Evolutionary conservation across 2,113 vertebrate species (phyloP).

Genomic region (Pristiophorus japonicus): DNA sequence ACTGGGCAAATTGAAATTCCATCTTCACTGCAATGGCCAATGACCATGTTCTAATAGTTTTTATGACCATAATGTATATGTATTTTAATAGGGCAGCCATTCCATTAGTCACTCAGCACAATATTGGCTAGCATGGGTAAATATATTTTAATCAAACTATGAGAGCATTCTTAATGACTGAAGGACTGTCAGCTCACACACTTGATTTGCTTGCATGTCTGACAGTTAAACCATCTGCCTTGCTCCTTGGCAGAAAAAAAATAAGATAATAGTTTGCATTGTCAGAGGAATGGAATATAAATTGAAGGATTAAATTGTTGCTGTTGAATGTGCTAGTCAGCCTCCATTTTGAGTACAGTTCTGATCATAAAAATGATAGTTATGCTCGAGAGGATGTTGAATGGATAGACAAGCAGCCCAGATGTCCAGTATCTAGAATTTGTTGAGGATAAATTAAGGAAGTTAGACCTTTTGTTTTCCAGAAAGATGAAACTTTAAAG

Average conservation of each 20-base stretch:
- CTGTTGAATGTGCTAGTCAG: neutral
- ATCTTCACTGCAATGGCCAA: neutral
- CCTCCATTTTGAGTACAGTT: neutral
- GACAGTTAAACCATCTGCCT: neutral
- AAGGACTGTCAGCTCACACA: neutral
- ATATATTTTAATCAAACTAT: neutral
- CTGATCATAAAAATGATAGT: neutral
- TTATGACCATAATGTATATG: neutral
- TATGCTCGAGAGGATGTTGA: neutral
- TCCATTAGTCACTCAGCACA: neutral
- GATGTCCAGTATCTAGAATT: neutral
- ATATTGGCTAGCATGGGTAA: neutral
- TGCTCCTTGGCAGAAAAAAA: neutral
- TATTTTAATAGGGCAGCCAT: neutral
- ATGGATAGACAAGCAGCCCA: neutral
- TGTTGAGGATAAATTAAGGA: neutral
- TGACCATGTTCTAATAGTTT: neutral
- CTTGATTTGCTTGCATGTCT: neutral
- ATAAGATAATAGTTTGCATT: neutral
- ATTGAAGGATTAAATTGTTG: neutral
- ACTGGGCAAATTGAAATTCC: neutral
- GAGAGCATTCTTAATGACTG: neutral
- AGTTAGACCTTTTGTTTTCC: neutral
- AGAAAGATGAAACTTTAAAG: neutral
- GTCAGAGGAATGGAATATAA: neutral